These are phyloP conservation scores for Eospalax fontanierii DNA, from an alignment of 2,797 vertebrate genomes.

Conservation along the genomic window DNA sequence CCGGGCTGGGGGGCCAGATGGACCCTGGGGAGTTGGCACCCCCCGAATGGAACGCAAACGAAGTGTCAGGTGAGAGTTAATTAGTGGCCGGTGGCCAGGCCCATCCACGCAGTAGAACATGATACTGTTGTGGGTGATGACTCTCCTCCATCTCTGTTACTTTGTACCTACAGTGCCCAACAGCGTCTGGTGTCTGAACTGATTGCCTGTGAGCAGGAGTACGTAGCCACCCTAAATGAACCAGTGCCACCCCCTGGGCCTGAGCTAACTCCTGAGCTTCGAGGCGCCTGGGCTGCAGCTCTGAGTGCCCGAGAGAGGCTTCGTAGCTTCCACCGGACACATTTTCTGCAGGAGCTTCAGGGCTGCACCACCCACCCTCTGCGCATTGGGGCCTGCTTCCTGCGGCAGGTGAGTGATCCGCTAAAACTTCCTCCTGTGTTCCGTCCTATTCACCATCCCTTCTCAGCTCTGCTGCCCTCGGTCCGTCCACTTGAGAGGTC, in stretches of 20 bases:
- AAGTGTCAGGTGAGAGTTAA: slow-evolving; percentile 84
- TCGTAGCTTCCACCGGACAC: slow-evolving; percentile 92
- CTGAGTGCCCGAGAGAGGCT: slow-evolving; percentile 92
- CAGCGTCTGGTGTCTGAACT: slow-evolving; percentile 93
- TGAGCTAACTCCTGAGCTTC: slow-evolving; percentile 90
- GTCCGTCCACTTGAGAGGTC: background rate
- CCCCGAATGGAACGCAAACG: slow-evolving; percentile 87
- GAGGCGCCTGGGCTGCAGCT: slow-evolving; percentile 89
- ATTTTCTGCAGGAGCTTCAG: slow-evolving; percentile 94
- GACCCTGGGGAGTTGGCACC: slow-evolving; percentile 87
- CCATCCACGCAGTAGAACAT: background rate
- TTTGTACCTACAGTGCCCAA: slow-evolving; percentile 89
- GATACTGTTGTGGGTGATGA: too few relatives aligned
- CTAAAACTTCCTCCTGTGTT: background rate
- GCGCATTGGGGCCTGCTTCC: slow-evolving; percentile 94
- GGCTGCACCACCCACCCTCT: slow-evolving; percentile 93
- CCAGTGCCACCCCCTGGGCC: slow-evolving; percentile 86
- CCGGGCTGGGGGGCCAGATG: slow-evolving; percentile 89
- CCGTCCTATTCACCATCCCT: background rate
- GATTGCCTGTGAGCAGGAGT: slow-evolving; percentile 93
- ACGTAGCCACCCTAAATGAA: slow-evolving; percentile 91
- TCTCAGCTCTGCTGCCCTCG: too few relatives aligned
- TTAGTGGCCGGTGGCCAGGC: background rate
- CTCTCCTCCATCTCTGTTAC: background rate
- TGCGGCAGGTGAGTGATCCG: slow-evolving; percentile 91